Conservation (phyloP, 2,888 invertebrate species). For the Corbicula japonica region DNA sequence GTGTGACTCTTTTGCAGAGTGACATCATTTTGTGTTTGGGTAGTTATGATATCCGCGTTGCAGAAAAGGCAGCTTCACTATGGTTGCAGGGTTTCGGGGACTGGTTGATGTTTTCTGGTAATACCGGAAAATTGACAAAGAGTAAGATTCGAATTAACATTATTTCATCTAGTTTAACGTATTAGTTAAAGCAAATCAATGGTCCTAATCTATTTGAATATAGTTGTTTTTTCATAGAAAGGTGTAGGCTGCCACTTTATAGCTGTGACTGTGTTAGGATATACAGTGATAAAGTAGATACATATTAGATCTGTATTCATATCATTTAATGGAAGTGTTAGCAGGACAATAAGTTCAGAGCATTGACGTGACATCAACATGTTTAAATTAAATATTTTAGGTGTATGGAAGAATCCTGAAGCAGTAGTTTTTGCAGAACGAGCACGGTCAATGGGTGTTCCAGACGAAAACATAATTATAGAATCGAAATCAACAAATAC, state of each 20-base stretch:
- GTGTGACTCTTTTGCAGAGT: slow-evolving; percentile 70
- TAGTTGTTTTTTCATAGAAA: too few species aligned
- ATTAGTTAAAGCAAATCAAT: too few species aligned
- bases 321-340: too few species aligned
- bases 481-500: slow-evolving; percentile 80
- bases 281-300: too few species aligned
- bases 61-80: slow-evolving; percentile 79
- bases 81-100: slow-evolving; percentile 79
- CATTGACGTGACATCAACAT: too few species aligned
- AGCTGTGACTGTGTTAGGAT: too few species aligned
- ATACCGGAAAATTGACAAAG: slow-evolving; percentile 78
- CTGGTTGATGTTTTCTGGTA: slow-evolving; percentile 78
- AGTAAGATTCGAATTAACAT: slow-evolving; percentile 60
- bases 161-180: too few species aligned
- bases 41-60: slow-evolving; percentile 82
- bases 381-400: too few species aligned
- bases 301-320: too few species aligned
- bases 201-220: too few species aligned
- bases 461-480: slow-evolving; percentile 71
- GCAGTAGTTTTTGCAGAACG: slow-evolving; percentile 78
- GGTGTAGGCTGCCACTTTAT: too few species aligned
- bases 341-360: too few species aligned
- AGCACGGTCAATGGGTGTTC: slow-evolving; percentile 75
- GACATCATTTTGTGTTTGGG: slow-evolving; percentile 81
- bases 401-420: slow-evolving; percentile 77